Evolutionary conservation across 2,888 invertebrate genomes (phyloP).

Genomic region (Cantharis rufa): DNA sequence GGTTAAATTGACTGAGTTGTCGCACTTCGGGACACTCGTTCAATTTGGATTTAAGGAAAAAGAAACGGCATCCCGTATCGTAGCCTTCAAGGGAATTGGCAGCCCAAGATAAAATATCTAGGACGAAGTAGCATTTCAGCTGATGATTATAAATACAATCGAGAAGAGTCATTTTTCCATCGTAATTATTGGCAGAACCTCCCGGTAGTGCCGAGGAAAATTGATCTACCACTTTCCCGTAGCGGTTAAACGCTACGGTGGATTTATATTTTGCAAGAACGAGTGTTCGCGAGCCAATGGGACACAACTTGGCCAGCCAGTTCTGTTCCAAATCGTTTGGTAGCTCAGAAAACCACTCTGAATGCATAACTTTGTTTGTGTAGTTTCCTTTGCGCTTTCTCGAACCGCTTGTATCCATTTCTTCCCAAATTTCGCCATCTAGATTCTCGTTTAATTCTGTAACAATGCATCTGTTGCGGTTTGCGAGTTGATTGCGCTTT

Average conservation of each 20-base stretch:
- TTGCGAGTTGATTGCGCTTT: no score
- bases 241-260: slow-evolving; percentile 72
- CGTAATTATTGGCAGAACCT: no score
- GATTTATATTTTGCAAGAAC: slow-evolving; percentile 72
- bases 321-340: slow-evolving; percentile 74
- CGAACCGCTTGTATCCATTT: no score
- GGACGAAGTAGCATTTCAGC: not conserved
- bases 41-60: not conserved
- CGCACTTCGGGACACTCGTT: not conserved
- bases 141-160: not conserved
- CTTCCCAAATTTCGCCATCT: no score
- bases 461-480: no score
- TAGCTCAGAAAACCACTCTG: slow-evolving; percentile 91
- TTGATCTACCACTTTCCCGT: slow-evolving; percentile 61
- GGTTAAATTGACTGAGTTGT: not conserved
- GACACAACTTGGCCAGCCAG: slow-evolving; percentile 80
- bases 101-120: not conserved
- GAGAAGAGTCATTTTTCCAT: no score
- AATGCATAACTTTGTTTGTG: slow-evolving; percentile 75
- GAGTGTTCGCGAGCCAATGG: slow-evolving; percentile 79
- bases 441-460: no score
- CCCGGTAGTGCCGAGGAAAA: slow-evolving; percentile 77
- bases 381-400: slow-evolving; percentile 4
- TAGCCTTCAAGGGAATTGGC: not conserved
- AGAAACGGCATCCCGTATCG: not conserved